These are phyloP conservation scores for Pedionomus torquatus DNA, from an alignment of 2,113 vertebrate genomes.

Conservation along the genomic window DNA sequence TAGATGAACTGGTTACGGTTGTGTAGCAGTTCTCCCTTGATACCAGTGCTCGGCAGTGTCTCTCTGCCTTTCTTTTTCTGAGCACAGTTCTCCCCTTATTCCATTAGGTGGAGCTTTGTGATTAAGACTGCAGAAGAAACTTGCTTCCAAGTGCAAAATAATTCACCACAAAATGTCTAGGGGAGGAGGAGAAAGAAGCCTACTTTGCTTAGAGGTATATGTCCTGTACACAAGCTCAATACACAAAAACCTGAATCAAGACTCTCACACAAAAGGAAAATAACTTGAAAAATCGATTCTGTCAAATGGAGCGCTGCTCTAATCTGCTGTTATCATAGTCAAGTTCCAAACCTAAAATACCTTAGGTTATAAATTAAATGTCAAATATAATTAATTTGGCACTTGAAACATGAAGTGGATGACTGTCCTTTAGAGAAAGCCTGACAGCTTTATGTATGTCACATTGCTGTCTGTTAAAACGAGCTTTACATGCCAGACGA, in stretches of 20 bases:
- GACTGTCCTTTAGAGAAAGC: constrained; percentile 68
- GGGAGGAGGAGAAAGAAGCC: not conserved
- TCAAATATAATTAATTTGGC: constrained; percentile 79
- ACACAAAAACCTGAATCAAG: constrained; percentile 10
- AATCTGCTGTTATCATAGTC: constrained; percentile 69
- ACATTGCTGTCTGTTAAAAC: constrained; percentile 65
- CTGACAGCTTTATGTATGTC: constrained; percentile 75
- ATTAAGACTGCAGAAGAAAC: constrained; percentile 10
- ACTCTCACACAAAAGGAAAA: constrained; percentile 47
- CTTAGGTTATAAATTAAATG: constrained; percentile 77
- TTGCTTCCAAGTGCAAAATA: not conserved
- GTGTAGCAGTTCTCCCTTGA: not conserved
- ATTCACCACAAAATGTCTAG: not conserved
- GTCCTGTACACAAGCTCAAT: not conserved
- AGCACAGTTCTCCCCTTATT: not conserved
- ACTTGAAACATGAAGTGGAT: constrained; percentile 65
- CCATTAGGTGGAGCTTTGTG: constrained; percentile 62
- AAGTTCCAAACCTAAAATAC: constrained; percentile 68
- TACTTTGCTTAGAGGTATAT: constrained; percentile 58
- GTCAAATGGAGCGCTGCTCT: constrained; percentile 54
- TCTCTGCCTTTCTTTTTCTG: not conserved
- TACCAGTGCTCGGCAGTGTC: not conserved
- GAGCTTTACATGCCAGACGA: constrained; percentile 64
- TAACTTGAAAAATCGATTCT: constrained; percentile 69
- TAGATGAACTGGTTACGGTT: not conserved